phyloP scores from a whole-genome alignment of 2,888 invertebrate species.

The Protophormia terraenovae region DNA sequence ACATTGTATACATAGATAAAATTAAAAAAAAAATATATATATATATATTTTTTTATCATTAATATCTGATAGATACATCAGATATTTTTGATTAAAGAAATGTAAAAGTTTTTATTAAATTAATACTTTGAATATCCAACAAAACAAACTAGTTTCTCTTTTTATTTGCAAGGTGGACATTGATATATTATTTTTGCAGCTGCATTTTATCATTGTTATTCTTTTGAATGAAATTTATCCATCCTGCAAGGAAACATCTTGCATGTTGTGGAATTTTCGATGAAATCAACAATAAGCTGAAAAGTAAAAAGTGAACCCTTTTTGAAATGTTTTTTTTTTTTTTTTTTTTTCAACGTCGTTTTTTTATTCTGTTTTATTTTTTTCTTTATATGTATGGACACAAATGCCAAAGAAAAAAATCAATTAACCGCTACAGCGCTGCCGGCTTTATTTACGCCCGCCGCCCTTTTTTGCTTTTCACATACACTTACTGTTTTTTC shows the following conservation, averaged over 20 bases:
- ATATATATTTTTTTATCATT: no score
- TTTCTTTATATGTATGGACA: conserved; percentile 45
- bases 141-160: no score
- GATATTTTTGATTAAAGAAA: no score
- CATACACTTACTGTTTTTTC: not conserved
- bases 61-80: no score
- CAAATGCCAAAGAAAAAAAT: conserved; percentile 68
- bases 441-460: conserved; percentile 56
- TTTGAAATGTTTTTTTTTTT: not conserved
- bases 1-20: no score
- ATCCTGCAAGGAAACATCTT: not conserved
- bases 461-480: conserved; percentile 61
- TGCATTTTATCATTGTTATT: not conserved
- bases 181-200: not conserved
- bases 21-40: no score
- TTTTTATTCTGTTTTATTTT: conserved; percentile 19
- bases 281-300: conserved; percentile 1
- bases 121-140: no score
- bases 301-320: not conserved
- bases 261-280: conserved; percentile 35
- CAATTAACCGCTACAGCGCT: conserved; percentile 66
- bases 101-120: no score
- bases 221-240: not conserved
- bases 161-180: no score
- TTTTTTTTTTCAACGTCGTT: not conserved